Conservation (phyloP, 1,140 invertebrate species). For the Chlorops oryzae region DNA sequence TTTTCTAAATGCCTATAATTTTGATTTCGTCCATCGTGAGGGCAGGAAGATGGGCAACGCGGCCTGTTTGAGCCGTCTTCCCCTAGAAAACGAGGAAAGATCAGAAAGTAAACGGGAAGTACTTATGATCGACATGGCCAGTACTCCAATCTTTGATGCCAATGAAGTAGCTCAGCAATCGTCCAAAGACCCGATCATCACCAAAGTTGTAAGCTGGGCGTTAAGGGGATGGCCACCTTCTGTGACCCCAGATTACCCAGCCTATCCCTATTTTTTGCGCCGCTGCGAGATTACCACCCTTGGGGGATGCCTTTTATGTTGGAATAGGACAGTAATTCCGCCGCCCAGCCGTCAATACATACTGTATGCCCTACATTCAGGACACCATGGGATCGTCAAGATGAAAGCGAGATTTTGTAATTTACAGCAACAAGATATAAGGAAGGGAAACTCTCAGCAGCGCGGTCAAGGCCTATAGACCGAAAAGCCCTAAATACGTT, state of each 20-base stretch:
- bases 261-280: no score
- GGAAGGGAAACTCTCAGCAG: no score
- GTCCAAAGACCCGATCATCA: not conserved
- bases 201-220: not conserved
- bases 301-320: no score
- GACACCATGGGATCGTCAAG: no score
- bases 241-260: not conserved
- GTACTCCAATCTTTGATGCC: not conserved
- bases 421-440: no score
- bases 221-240: constrained; percentile 5
- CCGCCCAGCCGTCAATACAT: no score
- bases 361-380: no score
- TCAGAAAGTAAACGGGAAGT: not conserved
- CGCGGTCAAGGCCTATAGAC: no score
- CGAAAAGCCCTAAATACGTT: no score
- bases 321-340: no score
- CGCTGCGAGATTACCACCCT: no score
- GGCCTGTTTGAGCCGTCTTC: not conserved
- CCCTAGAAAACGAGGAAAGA: not conserved
- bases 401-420: no score
- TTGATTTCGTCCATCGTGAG: not conserved
- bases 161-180: not conserved
- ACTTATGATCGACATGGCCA: not conserved
- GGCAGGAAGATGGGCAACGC: constrained; percentile 2
- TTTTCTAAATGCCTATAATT: constrained; percentile 2